Base-by-base conservation (phyloP, 1,140 invertebrate genomes). In the Lepidotrigona ventralis region DNA sequence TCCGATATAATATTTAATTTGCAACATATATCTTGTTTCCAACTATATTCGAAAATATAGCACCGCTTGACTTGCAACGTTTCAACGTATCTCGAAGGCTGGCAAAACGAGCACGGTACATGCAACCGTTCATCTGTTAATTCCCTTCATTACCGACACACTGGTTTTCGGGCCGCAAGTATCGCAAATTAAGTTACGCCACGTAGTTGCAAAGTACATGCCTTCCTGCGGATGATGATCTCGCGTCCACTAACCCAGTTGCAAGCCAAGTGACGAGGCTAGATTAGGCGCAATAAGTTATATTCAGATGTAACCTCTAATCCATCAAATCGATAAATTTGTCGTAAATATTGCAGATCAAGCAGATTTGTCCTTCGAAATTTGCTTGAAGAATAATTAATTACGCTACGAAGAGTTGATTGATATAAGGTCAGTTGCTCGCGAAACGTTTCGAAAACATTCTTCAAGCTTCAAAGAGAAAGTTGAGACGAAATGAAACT, bases 201-300 rank as follows among this genome's bases (percentile, higher is more conserved):
- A 88, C 84, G 87, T 85, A 85, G 76, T 80, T 85, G 69, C 56
- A 53, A 88, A 85, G 86, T 83, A 66, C 79, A 73, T 69, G 69
- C 46, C 77, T 85, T 88, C 80, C 80, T 68, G 73, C 33, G 64
- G 79, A 70, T 79, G 83, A 88, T 83, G 87, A 88, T 76, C 66
- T 68, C 75, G 83, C 79, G 86, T 85, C 79, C 79, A 74, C 76
- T 88, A 85, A 88, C 87, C 87, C 58, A 85, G 83, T 88, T 88
- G 72, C 66, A 82, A 83, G 72, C 79, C 79, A 85, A 87, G 76
- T 58, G 79, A 81, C 29, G 82, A 51, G 58, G 73, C 83, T 80
- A 83, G 79, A 88, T 88, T 86, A 82, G 70, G 56, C 64, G 80
- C 68, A 64, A 33, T 71, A 85, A 88, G 83, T 86, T 88, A 79